These are phyloP conservation scores for Choreutis nemorana DNA, from an alignment of 2,888 invertebrate genomes.

Conservation along the genomic window DNA sequence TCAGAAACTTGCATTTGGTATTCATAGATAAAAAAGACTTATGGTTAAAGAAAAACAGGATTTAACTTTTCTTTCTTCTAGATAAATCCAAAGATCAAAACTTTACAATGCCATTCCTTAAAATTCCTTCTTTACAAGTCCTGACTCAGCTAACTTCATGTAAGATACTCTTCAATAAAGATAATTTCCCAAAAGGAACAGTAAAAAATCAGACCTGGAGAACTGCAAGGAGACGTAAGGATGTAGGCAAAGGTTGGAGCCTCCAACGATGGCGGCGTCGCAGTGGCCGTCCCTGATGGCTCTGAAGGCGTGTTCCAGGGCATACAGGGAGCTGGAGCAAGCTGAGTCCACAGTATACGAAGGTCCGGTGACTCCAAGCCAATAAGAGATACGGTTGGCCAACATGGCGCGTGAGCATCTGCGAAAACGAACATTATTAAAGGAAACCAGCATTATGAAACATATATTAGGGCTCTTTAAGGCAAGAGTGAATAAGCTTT, in stretches of 20 bases:
- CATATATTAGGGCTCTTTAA: no score
- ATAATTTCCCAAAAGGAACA: no score
- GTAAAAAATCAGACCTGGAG: conserved; percentile 58
- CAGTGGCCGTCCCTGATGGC: conserved; percentile 82
- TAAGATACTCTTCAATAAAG: neutral
- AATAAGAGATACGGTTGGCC: conserved; percentile 89
- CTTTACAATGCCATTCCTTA: neutral
- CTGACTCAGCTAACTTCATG: neutral
- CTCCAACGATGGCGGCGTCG: conserved; percentile 90
- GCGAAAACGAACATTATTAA: no score
- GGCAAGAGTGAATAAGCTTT: no score
- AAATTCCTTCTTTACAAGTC: no score
- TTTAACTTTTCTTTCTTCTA: no score
- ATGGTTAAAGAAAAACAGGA: neutral
- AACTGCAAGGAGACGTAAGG: conserved; percentile 92
- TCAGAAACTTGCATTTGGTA: no score
- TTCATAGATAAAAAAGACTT: neutral
- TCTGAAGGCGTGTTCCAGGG: conserved; percentile 82
- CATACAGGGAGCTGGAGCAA: conserved; percentile 92
- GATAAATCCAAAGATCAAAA: no score
- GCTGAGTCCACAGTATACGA: conserved; percentile 92
- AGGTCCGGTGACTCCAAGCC: conserved; percentile 87
- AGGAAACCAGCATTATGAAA: no score
- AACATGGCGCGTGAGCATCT: conserved; percentile 92
- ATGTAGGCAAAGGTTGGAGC: conserved; percentile 84